Conservation (phyloP, 1,140 invertebrate genomes). For the Melipona quadrifasciata region DNA sequence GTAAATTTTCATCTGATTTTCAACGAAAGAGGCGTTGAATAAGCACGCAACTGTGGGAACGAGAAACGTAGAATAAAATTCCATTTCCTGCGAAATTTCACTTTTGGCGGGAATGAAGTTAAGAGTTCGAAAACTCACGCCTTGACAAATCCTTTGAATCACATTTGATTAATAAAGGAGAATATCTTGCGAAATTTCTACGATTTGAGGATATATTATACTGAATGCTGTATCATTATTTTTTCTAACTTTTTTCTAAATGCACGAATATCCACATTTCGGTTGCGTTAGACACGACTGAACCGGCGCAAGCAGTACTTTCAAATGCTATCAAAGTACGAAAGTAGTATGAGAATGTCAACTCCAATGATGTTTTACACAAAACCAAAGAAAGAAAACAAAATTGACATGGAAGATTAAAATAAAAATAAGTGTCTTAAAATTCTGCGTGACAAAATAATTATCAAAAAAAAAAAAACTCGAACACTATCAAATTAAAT, state of each 20-base stretch:
- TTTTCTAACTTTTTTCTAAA: not conserved
- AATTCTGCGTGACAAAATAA: no score
- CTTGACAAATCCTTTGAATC: no score
- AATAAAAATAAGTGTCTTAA: no score
- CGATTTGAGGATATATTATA: not conserved
- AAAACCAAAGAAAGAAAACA: no score
- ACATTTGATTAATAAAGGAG: not conserved
- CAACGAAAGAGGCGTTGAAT: not conserved
- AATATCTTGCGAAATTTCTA: not conserved
- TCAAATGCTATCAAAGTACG: no score
- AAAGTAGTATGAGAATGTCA: no score
- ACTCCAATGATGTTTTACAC: no score
- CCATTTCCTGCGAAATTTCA: not conserved
- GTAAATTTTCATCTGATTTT: not conserved
- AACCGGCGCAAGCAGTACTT: no score
- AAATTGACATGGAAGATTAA: no score
- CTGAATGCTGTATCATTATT: not conserved
- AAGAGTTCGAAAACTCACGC: no score
- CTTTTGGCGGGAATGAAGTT: not conserved
- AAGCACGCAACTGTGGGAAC: not conserved
- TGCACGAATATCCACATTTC: no score
- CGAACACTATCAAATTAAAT: not conserved
- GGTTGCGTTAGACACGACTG: no score
- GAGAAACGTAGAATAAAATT: not conserved
- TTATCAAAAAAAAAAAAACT: not conserved